Percentiles rank a stretch among this genome's conserved stretches.
Conservation (phyloP, 2,888 invertebrate species). For the Limnephilus rhombicus region DNA sequence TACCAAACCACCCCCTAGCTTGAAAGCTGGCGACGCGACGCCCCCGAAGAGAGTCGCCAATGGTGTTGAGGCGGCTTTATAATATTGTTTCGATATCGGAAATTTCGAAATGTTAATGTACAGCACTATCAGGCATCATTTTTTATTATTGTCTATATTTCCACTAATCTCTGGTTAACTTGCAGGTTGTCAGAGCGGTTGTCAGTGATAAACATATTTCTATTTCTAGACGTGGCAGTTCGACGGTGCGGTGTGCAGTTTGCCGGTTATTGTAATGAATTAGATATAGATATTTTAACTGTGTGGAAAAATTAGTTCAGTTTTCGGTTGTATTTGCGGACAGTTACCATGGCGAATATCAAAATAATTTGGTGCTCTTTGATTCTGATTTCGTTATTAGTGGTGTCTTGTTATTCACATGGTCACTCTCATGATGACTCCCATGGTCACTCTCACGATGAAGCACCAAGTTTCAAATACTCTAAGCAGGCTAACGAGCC, state of each 20-base stretch:
- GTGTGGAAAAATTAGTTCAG: not conserved
- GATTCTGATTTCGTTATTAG: slow-evolving; percentile 20
- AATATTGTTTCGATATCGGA: not conserved
- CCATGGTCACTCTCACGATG: slow-evolving; percentile 71
- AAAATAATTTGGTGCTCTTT: slow-evolving; percentile 29
- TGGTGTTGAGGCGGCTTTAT: not conserved
- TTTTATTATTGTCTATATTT: not conserved
- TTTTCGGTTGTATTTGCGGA: not conserved
- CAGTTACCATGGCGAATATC: slow-evolving; percentile 8
- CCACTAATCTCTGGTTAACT: not conserved
- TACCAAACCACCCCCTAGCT: too few relatives aligned
- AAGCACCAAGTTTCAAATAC: slow-evolving; percentile 90
- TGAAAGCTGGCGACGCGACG: too few relatives aligned
- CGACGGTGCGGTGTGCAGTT: not conserved
- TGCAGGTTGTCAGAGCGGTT: not conserved
- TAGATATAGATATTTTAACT: not conserved
- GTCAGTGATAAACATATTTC: not conserved
- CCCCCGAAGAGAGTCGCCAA: too few relatives aligned
- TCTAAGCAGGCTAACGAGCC: slow-evolving; percentile 82
- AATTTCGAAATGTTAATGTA: not conserved
- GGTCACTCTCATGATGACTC: slow-evolving; percentile 36
- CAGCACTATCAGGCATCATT: not conserved
- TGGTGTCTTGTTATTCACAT: slow-evolving; percentile 37
- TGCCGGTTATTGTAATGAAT: not conserved
- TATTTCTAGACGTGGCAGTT: not conserved